Evolutionary conservation across 2,888 invertebrate species (phyloP).

Genomic region (Acronicta psi): DNA sequence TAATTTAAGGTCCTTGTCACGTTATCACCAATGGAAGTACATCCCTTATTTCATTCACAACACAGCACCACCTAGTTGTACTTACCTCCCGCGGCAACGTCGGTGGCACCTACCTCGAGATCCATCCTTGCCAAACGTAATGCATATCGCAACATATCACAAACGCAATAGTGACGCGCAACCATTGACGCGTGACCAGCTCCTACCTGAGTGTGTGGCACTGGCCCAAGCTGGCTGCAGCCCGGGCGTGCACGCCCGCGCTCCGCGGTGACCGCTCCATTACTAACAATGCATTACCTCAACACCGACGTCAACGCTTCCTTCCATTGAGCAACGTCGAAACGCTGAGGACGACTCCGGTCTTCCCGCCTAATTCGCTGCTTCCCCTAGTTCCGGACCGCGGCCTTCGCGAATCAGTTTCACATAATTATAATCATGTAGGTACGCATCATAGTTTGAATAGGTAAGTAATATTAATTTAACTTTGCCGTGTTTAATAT

Average conservation of each 20-base stretch:
- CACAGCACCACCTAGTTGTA: conserved; percentile 21
- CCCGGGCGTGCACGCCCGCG: conserved; percentile 48
- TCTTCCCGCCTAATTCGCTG: conserved; percentile 49
- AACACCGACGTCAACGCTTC: conserved; percentile 56
- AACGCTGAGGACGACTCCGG: conserved; percentile 38
- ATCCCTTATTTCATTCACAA: conserved; percentile 24
- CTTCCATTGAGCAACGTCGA: conserved; percentile 68
- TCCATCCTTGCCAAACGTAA: conserved; percentile 22
- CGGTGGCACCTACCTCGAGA: conserved; percentile 26
- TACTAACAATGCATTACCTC: conserved; percentile 45
- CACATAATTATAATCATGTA: conserved; percentile 48
- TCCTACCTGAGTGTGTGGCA: conserved; percentile 56
- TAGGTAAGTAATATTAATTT: conserved; percentile 38
- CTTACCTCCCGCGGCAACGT: conserved; percentile 27
- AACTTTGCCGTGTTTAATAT: conserved; percentile 23
- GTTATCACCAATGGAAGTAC: conserved; percentile 6
- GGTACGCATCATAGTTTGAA: conserved; percentile 39
- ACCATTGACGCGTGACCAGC: conserved; percentile 32
- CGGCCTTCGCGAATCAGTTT: conserved; percentile 63
- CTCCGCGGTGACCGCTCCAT: conserved; percentile 49
- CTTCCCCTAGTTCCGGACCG: conserved; percentile 64
- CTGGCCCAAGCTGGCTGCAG: conserved; percentile 50
- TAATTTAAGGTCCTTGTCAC: neutral
- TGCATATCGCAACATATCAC: conserved; percentile 43
- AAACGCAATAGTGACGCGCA: conserved; percentile 32